Evolutionary conservation across 1,140 invertebrate species (phyloP).

Genomic region (Bathynomus jamesi): DNA sequence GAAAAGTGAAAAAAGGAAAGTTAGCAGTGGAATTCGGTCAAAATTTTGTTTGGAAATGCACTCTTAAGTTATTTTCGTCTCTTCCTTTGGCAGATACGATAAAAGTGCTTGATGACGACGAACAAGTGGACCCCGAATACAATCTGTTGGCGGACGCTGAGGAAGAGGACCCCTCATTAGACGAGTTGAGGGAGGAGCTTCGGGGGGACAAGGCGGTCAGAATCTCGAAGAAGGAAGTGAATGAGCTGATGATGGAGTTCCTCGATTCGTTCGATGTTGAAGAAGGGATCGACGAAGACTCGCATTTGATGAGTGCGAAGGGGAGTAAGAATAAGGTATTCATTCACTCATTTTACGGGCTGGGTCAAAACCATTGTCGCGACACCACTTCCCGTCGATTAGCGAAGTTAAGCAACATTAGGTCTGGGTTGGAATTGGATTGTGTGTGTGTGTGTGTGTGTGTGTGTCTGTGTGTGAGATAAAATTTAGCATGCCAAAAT

Average conservation of each 20-base stretch:
- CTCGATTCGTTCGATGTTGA: constrained; percentile 41
- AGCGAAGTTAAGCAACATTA: too few relatives aligned
- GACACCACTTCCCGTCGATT: too few relatives aligned
- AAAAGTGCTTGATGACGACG: constrained; percentile 60
- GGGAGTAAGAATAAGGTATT: neutral
- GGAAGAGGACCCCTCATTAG: constrained; percentile 43
- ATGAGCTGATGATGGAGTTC: constrained; percentile 69
- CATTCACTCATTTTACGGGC: neutral
- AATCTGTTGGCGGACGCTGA: constrained; percentile 75
- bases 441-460: too few relatives aligned
- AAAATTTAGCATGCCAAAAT: too few relatives aligned
- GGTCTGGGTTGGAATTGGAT: too few relatives aligned
- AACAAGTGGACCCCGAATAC: constrained; percentile 84
- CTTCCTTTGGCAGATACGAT: neutral
- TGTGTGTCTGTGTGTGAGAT: too few relatives aligned
- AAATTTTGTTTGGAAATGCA: too few relatives aligned
- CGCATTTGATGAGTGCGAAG: neutral
- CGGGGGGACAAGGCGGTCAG: constrained; percentile 64
- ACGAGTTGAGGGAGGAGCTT: constrained; percentile 64
- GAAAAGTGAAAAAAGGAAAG: too few relatives aligned
- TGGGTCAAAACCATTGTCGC: too few relatives aligned
- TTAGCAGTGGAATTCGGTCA: too few relatives aligned
- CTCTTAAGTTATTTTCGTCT: too few relatives aligned
- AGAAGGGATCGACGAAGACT: neutral
- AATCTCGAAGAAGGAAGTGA: constrained; percentile 75